Evolutionary conservation across 2,797 vertebrate species (phyloP).

Genomic region (Microhierax caerulescens): DNA sequence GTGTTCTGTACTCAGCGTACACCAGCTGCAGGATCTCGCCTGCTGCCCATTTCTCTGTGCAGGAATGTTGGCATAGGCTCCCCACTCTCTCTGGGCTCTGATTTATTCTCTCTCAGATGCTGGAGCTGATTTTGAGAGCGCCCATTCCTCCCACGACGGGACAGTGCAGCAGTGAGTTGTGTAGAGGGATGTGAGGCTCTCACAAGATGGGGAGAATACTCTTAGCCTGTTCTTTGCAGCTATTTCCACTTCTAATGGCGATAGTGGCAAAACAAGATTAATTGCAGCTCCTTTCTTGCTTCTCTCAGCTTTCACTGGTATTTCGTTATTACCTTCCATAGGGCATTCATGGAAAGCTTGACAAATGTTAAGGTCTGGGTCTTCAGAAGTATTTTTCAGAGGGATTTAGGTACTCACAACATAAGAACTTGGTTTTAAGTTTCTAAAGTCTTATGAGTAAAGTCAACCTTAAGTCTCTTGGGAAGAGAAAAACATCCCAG

Average conservation of each 20-base stretch:
- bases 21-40: conserved; percentile 25
- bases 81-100: neutral
- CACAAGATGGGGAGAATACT: neutral
- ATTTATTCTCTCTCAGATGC: conserved; percentile 37
- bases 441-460: neutral
- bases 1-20: neutral
- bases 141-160: neutral
- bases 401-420: neutral
- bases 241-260: neutral
- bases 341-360: neutral
- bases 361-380: neutral
- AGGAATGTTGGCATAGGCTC: conserved; percentile 2
- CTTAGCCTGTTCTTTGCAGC: neutral
- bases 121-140: neutral
- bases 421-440: neutral
- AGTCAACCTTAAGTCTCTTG: neutral
- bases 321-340: neutral
- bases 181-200: neutral
- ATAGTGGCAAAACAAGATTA: neutral
- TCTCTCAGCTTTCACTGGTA: neutral
- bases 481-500: neutral
- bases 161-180: accelerated
- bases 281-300: neutral
- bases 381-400: neutral
- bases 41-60: conserved; percentile 11